phyloP scores from a whole-genome alignment of 2,113 vertebrate genomes.

The Embiotoca jacksoni region DNA sequence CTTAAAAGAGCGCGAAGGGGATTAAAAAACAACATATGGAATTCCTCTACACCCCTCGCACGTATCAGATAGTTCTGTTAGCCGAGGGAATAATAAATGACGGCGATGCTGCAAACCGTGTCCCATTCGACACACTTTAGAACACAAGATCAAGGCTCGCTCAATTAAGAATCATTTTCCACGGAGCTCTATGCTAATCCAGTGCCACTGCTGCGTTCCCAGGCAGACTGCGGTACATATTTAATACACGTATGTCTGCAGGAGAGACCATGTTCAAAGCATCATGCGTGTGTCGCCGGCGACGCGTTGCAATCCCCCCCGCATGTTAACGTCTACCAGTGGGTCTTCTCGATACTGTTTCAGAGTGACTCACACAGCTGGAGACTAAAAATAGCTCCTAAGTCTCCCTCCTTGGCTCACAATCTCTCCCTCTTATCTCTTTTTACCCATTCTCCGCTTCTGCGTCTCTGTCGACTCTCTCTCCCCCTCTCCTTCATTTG shows the following conservation, averaged over 20 bases:
- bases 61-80: slow-evolving; percentile 19
- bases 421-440: slow-evolving; percentile 63
- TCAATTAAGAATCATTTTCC: slow-evolving; percentile 69
- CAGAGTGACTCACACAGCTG: slow-evolving; percentile 81
- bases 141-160: slow-evolving; percentile 64
- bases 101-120: slow-evolving; percentile 2
- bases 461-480: slow-evolving; percentile 7
- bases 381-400: slow-evolving; percentile 78
- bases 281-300: slow-evolving; percentile 32
- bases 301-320: slow-evolving; percentile 22
- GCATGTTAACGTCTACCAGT: slow-evolving; percentile 28
- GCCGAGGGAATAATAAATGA: slow-evolving; percentile 26
- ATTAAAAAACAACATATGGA: slow-evolving; percentile 40
- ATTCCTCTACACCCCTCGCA: slow-evolving; percentile 12
- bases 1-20: slow-evolving; percentile 5
- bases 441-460: slow-evolving; percentile 34
- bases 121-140: slow-evolving; percentile 38
- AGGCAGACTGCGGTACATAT: slow-evolving; percentile 52
- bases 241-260: slow-evolving; percentile 42
- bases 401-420: slow-evolving; percentile 66
- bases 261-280: slow-evolving; percentile 53
- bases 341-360: slow-evolving; percentile 60
- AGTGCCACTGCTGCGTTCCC: slow-evolving; percentile 4
- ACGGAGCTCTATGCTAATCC: slow-evolving; percentile 65
- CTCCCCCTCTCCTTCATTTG: slow-evolving; percentile 33